A percentile compares a stretch with the other conserved stretches of the same genome.
Conservation (phyloP, 2,113 vertebrate genomes). For the Ammodytes marinus region DNA sequence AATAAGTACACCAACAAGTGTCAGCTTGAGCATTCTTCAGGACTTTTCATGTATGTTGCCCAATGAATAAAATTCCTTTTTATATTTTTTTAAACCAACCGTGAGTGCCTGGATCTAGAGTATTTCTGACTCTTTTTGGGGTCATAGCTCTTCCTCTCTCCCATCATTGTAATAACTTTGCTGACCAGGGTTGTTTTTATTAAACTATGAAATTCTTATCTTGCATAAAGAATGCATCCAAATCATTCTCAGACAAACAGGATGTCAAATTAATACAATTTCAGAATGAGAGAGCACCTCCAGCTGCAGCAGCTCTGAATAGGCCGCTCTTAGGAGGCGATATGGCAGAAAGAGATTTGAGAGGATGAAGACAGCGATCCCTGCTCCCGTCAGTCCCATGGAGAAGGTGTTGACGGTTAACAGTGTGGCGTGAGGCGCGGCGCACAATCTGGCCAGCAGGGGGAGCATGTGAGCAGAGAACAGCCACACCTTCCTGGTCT, state of each 20-base stretch:
- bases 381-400: slow-evolving; percentile 74
- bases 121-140: no score
- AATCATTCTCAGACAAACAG: not conserved
- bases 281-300: slow-evolving; percentile 79
- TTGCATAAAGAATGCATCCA: not conserved
- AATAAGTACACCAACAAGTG: no score
- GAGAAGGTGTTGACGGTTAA: slow-evolving; percentile 79
- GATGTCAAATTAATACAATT: not conserved
- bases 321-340: slow-evolving; percentile 78
- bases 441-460: slow-evolving; percentile 82
- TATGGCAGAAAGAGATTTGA: slow-evolving; percentile 84
- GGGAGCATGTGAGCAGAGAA: slow-evolving; percentile 87
- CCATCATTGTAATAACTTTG: not conserved
- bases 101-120: no score
- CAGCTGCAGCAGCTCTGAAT: slow-evolving; percentile 79
- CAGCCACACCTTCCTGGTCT: slow-evolving; percentile 86
- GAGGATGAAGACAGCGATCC: slow-evolving; percentile 77
- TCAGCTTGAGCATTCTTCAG: no score
- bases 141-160: no score
- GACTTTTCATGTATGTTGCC: no score
- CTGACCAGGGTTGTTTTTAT: not conserved
- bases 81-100: no score
- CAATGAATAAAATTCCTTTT: no score
- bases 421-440: slow-evolving; percentile 71
- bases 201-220: not conserved